Base-by-base conservation (phyloP, 2,113 vertebrate genomes). In the Brienomyrus longianalis region DNA sequence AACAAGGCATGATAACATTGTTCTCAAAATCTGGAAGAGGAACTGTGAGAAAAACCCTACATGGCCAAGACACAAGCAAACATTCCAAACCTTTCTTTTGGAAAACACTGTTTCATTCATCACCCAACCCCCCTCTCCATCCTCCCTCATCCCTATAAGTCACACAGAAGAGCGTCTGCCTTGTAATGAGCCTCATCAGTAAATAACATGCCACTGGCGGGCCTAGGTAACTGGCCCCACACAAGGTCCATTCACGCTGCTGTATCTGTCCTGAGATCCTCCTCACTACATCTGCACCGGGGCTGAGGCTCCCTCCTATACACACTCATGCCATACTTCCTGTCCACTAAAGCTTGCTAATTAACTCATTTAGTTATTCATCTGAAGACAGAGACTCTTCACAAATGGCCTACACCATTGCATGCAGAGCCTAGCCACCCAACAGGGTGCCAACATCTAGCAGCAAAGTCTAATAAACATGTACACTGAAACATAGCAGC, bases 91-190 rank as follows among this genome's bases (percentile, higher is more conserved):
- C 95, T 95, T 96, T 96, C 92, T 92, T 93, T 92, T 27, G 92
- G 90, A 93, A 93, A 95, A 96, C 96, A 96, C 96, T 94, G 89
- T 95, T 5, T 95, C 96, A 96, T 96, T 97, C 96, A 96, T 96
- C 95, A 95, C 93, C 94, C 92, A 92, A 91, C 94, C 94, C 94
- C 94, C 95, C 94, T 93, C 95, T 0, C 21, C 27, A 39, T 15
- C 51, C 50, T 50, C 85, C 86, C 15, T 39, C 31, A 43, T 35
- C 54, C 52, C 70, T 93, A 86, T 94, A 95, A 93, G 94, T 95
- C 62, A 92, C 94, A 95, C 92, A 96, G 95, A 95, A 95, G 95
- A 94, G 93, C 94, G 93, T 93, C 95, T 94, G 93, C 93, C 94
- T 89, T 90, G 94, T 93, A 96, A 95, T 47, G 94, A 93, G 92